Evolutionary conservation across 2,888 invertebrate genomes (phyloP).

Genomic region (Cheilosia impressa): DNA sequence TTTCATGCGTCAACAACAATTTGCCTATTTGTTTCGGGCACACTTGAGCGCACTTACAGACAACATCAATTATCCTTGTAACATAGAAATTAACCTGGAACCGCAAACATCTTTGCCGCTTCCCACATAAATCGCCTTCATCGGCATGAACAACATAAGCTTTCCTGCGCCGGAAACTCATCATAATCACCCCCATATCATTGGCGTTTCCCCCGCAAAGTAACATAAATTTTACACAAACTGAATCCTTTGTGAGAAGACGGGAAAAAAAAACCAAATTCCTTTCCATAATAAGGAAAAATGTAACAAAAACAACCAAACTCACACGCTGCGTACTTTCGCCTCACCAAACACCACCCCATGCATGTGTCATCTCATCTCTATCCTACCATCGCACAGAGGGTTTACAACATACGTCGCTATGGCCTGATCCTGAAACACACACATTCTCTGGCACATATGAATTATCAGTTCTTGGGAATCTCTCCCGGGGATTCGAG

Average conservation of each 20-base stretch:
- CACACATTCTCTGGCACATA: conserved; percentile 65
- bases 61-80: no score
- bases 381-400: conserved; percentile 14
- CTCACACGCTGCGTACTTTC: conserved; percentile 39
- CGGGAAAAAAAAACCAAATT: conserved; percentile 33
- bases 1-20: no score
- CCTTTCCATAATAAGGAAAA: conserved; percentile 60
- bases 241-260: conserved; percentile 65
- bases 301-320: conserved; percentile 50
- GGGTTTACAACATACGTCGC: conserved; percentile 39
- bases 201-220: conserved; percentile 30
- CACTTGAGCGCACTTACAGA: no score
- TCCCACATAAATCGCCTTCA: conserved; percentile 71
- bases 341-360: conserved; percentile 58
- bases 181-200: conserved; percentile 69
- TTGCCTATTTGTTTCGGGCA: no score
- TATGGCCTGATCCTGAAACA: conserved; percentile 30
- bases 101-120: conserved; percentile 52
- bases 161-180: conserved; percentile 65
- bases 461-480: conserved; percentile 70
- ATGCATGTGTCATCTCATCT: conserved; percentile 67
- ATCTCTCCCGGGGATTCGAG: conserved; percentile 69
- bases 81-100: neutral
- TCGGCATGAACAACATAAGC: conserved; percentile 49
- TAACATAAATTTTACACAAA: conserved; percentile 72